Base-by-base conservation (phyloP, 2,888 invertebrate species). In the Brachypterus glaber region DNA sequence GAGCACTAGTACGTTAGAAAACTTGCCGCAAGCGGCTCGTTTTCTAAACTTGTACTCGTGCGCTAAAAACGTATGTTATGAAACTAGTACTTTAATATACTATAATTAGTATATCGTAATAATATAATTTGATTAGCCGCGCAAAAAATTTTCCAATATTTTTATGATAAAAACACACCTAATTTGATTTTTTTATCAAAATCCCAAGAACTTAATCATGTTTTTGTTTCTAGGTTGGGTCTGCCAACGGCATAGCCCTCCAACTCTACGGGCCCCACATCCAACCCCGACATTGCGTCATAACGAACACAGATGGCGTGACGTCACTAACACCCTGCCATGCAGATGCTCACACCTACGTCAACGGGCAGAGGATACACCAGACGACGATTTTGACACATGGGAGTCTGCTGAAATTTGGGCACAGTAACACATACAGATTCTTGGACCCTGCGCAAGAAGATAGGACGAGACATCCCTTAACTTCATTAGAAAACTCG, bases 251-350 rank as follows among this genome's bases (percentile, higher is more conserved):
- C 56, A 82, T 74, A 51, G 77, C 74, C 43, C 69, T 88, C 35
- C 87, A 85, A 59, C 71, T 88, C 42, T 85, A 84, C 60, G 93
- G 92, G 9, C 87, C 91, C 14, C 89, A 90, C 53, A 88, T 96
- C 49, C 89, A 89, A 70, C 82, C 95, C 8, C 76, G 92, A 37
- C 97, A 97, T 67, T 96, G 96, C 68, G 88, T 95, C 54, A 84
- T 97, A 51, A 88, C 93, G 36, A 79, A 81, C 59, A 79, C 89
- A 39, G 86, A 88, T 48, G 91, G 92, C 34, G 86, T 95, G 42
- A 93, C 92, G 50, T 85, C 87, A 2, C 79, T 96, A 29, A 96
- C 96, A 17, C 96, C 97, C 5, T 80, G 90, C 55, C 89, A 89
- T 58, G 74, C 88, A 16, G 92, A 93, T 64, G 92, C 96, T 8